These are phyloP conservation scores for Eidolon dupreanum DNA, from an alignment of 2,797 vertebrate species.

Conservation along the genomic window DNA sequence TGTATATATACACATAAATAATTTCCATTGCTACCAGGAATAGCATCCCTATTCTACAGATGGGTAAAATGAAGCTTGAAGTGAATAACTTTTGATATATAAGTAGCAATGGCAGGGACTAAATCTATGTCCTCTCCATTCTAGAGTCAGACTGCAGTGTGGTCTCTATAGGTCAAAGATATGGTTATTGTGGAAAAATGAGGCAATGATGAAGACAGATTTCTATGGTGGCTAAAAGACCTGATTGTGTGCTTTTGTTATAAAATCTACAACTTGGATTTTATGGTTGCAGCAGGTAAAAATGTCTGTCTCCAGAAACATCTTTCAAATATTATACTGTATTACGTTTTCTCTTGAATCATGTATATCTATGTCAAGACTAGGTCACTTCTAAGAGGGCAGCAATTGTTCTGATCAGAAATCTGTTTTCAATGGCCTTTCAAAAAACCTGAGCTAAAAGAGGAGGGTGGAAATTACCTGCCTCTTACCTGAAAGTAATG, in stretches of 20 bases:
- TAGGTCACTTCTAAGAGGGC: conserved; percentile 3
- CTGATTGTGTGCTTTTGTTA: not conserved
- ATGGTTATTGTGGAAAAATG: conserved; percentile 17
- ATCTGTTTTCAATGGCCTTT: not conserved
- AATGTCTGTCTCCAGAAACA: not conserved
- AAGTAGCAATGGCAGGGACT: not conserved
- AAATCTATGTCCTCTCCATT: not conserved
- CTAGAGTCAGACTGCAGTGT: not conserved
- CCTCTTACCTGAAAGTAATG: conserved; percentile 17
- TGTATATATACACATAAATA: no score
- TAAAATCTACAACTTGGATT: not conserved
- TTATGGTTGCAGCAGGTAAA: not conserved
- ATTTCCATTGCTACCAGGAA: not conserved
- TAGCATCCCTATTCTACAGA: not conserved
- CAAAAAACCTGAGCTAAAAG: conserved; percentile 20
- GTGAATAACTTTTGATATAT: conserved; percentile 2
- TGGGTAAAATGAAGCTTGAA: not conserved
- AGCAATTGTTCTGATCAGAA: conserved; percentile 36
- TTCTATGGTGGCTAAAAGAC: not conserved
- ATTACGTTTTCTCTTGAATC: conserved; percentile 1
- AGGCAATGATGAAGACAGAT: conserved; percentile 1
- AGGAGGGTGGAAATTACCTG: conserved; percentile 30
- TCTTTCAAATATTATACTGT: not conserved
- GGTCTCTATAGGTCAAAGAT: not conserved
- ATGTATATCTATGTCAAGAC: not conserved